phyloP scores from a whole-genome alignment of 2,888 invertebrate species.

The Shargacucullia verbasci region DNA sequence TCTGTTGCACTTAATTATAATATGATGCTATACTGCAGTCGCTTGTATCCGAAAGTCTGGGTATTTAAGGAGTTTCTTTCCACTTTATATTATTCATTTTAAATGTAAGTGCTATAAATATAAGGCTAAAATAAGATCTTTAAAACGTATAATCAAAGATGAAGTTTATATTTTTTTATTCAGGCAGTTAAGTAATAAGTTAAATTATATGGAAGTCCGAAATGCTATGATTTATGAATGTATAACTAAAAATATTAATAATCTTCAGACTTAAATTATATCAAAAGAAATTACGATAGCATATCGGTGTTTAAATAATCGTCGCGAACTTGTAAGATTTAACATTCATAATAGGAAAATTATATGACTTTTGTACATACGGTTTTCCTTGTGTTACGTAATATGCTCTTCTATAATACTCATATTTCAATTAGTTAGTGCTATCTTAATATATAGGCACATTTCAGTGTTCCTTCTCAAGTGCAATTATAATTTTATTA shows the following conservation, averaged over 20 bases:
- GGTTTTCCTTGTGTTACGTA: constrained; percentile 14
- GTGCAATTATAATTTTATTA: constrained; percentile 45
- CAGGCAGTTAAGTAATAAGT: too few species aligned
- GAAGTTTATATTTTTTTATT: too few species aligned
- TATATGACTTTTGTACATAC: constrained; percentile 14
- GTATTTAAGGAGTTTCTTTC: constrained; percentile 14
- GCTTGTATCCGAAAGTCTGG: constrained; percentile 2
- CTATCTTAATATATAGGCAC: too few species aligned
- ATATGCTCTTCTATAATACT: constrained; percentile 37
- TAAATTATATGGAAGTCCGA: too few species aligned
- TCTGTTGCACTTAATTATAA: too few species aligned
- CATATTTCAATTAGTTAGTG: constrained; percentile 17
- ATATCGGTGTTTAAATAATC: constrained; percentile 1
- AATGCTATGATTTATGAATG: too few species aligned
- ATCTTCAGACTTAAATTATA: too few species aligned
- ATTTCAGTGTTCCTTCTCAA: constrained; percentile 32
- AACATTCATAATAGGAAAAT: neutral
- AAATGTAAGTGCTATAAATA: constrained; percentile 15
- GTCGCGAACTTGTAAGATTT: constrained; percentile 3
- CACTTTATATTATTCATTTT: constrained; percentile 18
- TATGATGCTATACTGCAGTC: neutral
- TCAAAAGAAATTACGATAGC: neutral
- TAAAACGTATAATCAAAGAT: constrained; percentile 5
- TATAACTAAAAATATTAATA: too few species aligned
- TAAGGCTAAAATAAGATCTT: constrained; percentile 15